Evolutionary conservation across 2,888 invertebrate genomes (phyloP).

Genomic region (Drosophila koepferae): DNA sequence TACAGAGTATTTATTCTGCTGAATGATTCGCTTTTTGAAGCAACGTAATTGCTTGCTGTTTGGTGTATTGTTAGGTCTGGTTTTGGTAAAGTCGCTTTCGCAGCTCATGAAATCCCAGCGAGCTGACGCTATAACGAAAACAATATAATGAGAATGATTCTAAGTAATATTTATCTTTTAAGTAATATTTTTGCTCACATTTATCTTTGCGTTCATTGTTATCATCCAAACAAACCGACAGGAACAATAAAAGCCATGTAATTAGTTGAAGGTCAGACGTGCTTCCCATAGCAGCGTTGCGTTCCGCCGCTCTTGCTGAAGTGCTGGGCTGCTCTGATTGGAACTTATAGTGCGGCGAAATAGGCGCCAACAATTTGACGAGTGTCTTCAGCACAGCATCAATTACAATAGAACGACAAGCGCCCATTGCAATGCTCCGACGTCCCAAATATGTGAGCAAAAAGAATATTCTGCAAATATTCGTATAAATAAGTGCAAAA

Average conservation of each 20-base stretch:
- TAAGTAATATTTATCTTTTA: no score
- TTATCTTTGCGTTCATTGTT: slow-evolving; percentile 85
- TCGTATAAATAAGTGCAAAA: neutral
- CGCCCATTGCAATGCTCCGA: slow-evolving; percentile 89
- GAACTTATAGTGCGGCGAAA: slow-evolving; percentile 84
- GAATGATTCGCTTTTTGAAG: slow-evolving; percentile 84
- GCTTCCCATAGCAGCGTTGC: slow-evolving; percentile 71
- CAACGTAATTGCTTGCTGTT: slow-evolving; percentile 84
- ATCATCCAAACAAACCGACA: slow-evolving; percentile 90
- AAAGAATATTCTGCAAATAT: slow-evolving; percentile 90
- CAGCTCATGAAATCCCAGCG: slow-evolving; percentile 97
- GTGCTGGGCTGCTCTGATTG: slow-evolving; percentile 71
- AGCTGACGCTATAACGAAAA: slow-evolving; percentile 77
- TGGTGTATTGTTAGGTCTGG: slow-evolving; percentile 80
- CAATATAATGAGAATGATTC: neutral
- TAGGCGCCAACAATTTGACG: slow-evolving; percentile 87
- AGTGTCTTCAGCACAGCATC: slow-evolving; percentile 88
- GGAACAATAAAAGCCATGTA: slow-evolving; percentile 91
- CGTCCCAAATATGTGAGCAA: slow-evolving; percentile 94
- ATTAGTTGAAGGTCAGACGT: slow-evolving; percentile 88
- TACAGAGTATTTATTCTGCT: slow-evolving; percentile 84
- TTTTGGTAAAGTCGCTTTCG: slow-evolving; percentile 87
- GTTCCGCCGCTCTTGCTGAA: slow-evolving; percentile 84
- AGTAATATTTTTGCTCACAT: slow-evolving; percentile 68
- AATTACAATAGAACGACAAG: slow-evolving; percentile 88